A percentile compares a stretch with the other conserved stretches of the same genome.
These are phyloP conservation scores for Oscheius onirici DNA, from an alignment of 2,888 invertebrate genomes.

Conservation along the genomic window DNA sequence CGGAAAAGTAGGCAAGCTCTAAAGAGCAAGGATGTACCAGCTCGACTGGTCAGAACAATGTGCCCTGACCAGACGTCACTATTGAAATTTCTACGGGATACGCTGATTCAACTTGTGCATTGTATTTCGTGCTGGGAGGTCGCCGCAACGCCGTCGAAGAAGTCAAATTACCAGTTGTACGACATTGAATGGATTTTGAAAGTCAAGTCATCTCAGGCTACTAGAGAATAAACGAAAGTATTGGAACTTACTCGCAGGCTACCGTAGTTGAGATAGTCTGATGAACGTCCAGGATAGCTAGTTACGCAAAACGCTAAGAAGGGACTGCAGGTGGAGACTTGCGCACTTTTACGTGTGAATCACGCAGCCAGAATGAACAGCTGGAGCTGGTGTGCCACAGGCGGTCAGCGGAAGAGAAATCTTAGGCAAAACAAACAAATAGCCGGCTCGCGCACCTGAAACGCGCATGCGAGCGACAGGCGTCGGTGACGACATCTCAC, in stretches of 20 bases:
- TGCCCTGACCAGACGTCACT: slow-evolving; percentile 29
- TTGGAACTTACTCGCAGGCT: no score
- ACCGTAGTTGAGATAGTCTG: no score
- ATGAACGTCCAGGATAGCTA: no score
- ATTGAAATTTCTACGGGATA: slow-evolving; percentile 32
- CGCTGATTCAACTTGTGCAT: slow-evolving; percentile 28
- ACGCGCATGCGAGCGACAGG: slow-evolving; percentile 18
- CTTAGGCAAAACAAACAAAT: slow-evolving; percentile 29
- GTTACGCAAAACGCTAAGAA: not conserved
- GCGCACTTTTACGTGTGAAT: slow-evolving; percentile 7
- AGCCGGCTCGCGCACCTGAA: slow-evolving; percentile 30
- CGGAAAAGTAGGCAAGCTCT: not conserved
- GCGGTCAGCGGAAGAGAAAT: slow-evolving; percentile 30
- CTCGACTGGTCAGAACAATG: slow-evolving; percentile 18
- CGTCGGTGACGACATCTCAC: slow-evolving; percentile 29
- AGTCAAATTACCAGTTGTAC: slow-evolving; percentile 30
- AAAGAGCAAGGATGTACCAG: slow-evolving; percentile 16
- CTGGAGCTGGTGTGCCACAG: slow-evolving; percentile 24
- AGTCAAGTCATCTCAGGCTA: not conserved
- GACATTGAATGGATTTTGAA: slow-evolving; percentile 2
- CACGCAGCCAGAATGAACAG: slow-evolving; percentile 29
- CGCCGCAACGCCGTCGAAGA: slow-evolving; percentile 24
- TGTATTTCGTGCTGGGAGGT: slow-evolving; percentile 33
- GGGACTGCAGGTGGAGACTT: not conserved
- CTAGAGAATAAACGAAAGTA: no score